Evolutionary conservation across 2,113 vertebrate species (phyloP).

Genomic region (Corythoichthys intestinalis): DNA sequence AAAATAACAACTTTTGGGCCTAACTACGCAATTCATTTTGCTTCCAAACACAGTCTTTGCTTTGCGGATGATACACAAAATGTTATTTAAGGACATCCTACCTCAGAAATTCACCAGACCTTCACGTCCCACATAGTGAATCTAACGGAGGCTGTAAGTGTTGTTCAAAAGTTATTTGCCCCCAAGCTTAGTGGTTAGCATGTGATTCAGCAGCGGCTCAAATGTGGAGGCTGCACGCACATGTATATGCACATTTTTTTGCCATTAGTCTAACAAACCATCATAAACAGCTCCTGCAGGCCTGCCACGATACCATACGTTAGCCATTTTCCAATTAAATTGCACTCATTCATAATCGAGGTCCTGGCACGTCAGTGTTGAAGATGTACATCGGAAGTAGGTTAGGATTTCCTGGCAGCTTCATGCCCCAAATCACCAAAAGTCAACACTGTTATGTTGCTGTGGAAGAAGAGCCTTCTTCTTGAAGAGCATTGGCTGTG

Average conservation of each 20-base stretch:
- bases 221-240: constrained; percentile 24
- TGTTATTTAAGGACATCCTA: too few relatives aligned
- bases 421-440: constrained; percentile 20
- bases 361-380: constrained; percentile 35
- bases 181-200: constrained; percentile 34
- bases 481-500: constrained; percentile 20
- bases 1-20: too few relatives aligned
- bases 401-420: constrained; percentile 16
- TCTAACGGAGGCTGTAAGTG: constrained; percentile 62
- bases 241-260: constrained; percentile 27
- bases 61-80: too few relatives aligned
- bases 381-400: constrained; percentile 46
- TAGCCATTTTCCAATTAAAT: constrained; percentile 50
- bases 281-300: constrained; percentile 41
- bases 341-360: constrained; percentile 35
- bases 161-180: constrained; percentile 62
- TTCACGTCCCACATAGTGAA: constrained; percentile 45
- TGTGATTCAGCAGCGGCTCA: constrained; percentile 36
- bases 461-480: constrained; percentile 34
- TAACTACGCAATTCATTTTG: too few relatives aligned
- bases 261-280: constrained; percentile 50
- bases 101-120: constrained; percentile 48
- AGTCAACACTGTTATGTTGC: constrained; percentile 23
- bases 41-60: too few relatives aligned
- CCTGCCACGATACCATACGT: constrained; percentile 45